Conservation (phyloP, 2,113 vertebrate genomes). For the Jaculus jaculus region DNA sequence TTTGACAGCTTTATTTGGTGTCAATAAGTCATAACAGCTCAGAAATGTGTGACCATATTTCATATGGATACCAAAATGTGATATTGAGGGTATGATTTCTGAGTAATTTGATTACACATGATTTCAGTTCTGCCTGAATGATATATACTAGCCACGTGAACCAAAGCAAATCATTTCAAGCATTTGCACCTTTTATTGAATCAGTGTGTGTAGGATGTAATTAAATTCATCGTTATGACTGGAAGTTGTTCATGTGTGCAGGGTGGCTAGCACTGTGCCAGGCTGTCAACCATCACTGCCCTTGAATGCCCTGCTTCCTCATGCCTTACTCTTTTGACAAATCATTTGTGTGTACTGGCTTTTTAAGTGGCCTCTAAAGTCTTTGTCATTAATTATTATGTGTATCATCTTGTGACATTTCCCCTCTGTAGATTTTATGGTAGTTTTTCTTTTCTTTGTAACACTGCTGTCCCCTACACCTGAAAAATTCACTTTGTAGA, state of each 20-base stretch:
- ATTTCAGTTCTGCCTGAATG: neutral
- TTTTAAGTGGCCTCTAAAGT: constrained; percentile 39
- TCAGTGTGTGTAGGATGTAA: neutral
- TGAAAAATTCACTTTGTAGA: constrained; percentile 34
- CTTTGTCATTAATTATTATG: constrained; percentile 48
- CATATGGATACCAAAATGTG: neutral
- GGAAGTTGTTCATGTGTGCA: neutral
- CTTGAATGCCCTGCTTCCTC: neutral
- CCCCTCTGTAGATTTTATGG: constrained; percentile 34
- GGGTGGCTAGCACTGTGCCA: neutral
- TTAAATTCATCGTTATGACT: neutral
- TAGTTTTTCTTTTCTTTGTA: constrained; percentile 24
- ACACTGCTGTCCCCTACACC: neutral
- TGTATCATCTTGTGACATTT: constrained; percentile 47
- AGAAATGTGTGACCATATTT: neutral
- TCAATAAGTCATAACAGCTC: neutral
- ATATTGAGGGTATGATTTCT: neutral
- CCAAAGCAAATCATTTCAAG: constrained; percentile 15
- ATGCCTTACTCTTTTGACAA: neutral
- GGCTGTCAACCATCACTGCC: neutral
- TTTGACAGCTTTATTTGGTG: constrained; percentile 5
- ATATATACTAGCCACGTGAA: neutral
- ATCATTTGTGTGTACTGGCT: neutral
- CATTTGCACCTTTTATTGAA: neutral
- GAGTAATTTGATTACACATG: neutral